Base-by-base conservation (phyloP, 2,113 vertebrate genomes). In the Brachyhypopomus gauderio region DNA sequence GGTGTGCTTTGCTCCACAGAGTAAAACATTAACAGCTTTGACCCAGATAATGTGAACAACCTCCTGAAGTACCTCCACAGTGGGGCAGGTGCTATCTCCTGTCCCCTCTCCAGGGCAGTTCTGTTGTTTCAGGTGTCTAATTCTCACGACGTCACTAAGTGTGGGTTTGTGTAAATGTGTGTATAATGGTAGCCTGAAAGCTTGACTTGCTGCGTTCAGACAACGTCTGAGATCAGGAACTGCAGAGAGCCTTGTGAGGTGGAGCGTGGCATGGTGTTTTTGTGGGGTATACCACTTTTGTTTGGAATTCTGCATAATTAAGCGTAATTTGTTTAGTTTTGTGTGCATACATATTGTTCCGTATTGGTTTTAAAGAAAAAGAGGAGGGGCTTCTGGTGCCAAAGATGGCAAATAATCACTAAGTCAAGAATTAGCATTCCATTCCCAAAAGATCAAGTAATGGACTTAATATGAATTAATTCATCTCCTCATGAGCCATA, bases 1-100 rank as follows among this genome's bases (percentile, higher is more conserved):
- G 14, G 66, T 23, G 62, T 64, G 56, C 56, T 72, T 66, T 80
- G 78, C 72, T 79, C 22, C 11, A 64, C 76, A 66, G 80, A 72
- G 72, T 69, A 66, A 80, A 84, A 73, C 67, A 67, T 80, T 77
- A 80, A 66, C 83, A 81, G 73, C 25, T 72, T 71, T 55, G 66
- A 72, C 63, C 62, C 27, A 63, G 74, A 23, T 73, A 73, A 72
- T 81, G 20, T 20, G 36, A 16, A 71, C 74, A 60, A 30, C 30
- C 30, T 30, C 30, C 30, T 77, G 27, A 67, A 25, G 63, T 30
- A 72, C 36, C 59, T 70, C 14, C 0, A 41, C 34, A 80, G 48
- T 34, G 36, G 64, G 23, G 20, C n/a, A 58, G 34, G 66, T 66
- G 55, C 23, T 52, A 34, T 41, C 12, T 41, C 25, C 38, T n/a